Base-by-base conservation (phyloP, 2,888 invertebrate genomes). In the Automeris io region DNA sequence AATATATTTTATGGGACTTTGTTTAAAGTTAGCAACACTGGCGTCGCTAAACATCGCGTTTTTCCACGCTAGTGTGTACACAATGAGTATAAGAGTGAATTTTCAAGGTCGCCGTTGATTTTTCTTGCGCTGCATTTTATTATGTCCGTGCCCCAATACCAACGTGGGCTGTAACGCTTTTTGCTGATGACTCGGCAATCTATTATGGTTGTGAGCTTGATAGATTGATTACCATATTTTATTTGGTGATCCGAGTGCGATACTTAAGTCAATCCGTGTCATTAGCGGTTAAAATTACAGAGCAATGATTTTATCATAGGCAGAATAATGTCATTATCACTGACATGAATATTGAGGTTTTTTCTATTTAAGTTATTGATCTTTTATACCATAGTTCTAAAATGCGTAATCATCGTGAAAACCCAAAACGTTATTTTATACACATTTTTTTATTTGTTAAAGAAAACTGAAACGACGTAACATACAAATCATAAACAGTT, bases 71-170 rank as follows among this genome's bases (percentile, higher is more conserved):
- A 63, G 61, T 61, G 58, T 62, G 53, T 51, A 57, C 43, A 47
- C 41, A 42, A 42, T 48, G 41, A 51, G 48, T 60, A 53, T 58
- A 57, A 58, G 60, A 63, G 57, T 61, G 61, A 59, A 58, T 57
- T 52, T 62, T 70, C 80, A 81, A 80, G 80, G 79, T 60, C 77
- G 64, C 46, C 56, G 46, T 50, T 57, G 60, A 65, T 57, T 67
- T 69, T 63, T 65, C 61, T 61, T 68, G 62, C 63, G 61, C 41
- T 75, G 76, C 75, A 77, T 58, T 61, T 54, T 11, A 24, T 24
- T 7, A 5, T 33, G 9, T 6, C 31, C 8, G 11, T 11, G 33
- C 33, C 18, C 29, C 29, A 16, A 16, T 18, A 18, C 18, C 23
- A n/a, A 7, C 29, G 36, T 29, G 26, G 36, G 13, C 21, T 48